Evolutionary conservation across 2,888 invertebrate genomes (phyloP).

Genomic region (Drosophila niveifrons): DNA sequence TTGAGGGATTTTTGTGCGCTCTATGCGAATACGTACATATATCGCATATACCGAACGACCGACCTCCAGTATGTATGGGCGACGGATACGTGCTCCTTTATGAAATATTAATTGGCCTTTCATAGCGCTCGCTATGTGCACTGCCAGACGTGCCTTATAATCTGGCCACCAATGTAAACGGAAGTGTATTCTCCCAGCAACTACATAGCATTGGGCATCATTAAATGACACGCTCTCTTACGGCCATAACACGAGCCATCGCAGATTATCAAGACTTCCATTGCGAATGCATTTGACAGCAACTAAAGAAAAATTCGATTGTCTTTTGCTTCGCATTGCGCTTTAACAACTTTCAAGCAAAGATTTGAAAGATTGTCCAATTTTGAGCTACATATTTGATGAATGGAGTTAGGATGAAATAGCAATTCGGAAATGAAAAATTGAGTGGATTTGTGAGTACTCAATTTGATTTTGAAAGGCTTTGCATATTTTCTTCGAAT

Average conservation of each 20-base stretch:
- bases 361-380: background rate
- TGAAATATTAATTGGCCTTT: conserved; percentile 81
- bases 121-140: conserved; percentile 45
- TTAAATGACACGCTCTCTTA: conserved; percentile 40
- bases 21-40: conserved; percentile 28
- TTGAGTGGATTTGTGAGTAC: background rate
- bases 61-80: conserved; percentile 16
- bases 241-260: conserved; percentile 13
- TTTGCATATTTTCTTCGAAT: background rate
- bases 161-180: conserved; percentile 56
- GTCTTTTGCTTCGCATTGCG: background rate
- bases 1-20: conserved; percentile 77
- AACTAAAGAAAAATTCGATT: conserved; percentile 1
- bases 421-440: background rate
- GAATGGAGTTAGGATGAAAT: background rate
- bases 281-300: conserved; percentile 10
- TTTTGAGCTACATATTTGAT: background rate
- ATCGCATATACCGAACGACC: conserved; percentile 3
- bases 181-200: conserved; percentile 22
- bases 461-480: background rate
- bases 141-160: conserved; percentile 72
- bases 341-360: background rate
- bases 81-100: conserved; percentile 76
- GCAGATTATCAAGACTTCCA: conserved; percentile 25
- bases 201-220: conserved; percentile 40